phyloP scores from a whole-genome alignment of 2,113 vertebrate genomes.

The Parus major region DNA sequence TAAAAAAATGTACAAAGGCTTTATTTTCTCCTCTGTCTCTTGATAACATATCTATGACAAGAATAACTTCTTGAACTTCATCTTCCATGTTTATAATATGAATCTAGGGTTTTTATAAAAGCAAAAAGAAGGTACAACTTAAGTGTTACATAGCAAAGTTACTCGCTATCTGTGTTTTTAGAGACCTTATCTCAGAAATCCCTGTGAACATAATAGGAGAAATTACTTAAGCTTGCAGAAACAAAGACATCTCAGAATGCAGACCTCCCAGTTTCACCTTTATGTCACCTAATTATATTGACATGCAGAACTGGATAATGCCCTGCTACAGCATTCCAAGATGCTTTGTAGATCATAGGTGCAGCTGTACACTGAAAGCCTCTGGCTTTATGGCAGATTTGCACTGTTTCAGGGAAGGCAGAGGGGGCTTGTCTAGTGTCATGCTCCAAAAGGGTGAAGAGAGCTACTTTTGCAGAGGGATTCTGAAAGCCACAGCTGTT shows the following conservation, averaged over 20 bases:
- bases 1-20: background rate
- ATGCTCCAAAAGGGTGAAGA: background rate
- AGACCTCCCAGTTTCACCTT: constrained; percentile 48
- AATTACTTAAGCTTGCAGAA: constrained; percentile 65
- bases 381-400: background rate
- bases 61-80: constrained; percentile 45
- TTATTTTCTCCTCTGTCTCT: constrained; percentile 59
- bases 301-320: constrained; percentile 2
- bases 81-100: constrained; percentile 57
- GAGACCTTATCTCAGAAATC: constrained; percentile 67
- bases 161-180: constrained; percentile 49
- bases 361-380: background rate
- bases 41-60: constrained; percentile 9
- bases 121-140: background rate
- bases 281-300: constrained; percentile 29
- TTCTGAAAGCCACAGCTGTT: background rate
- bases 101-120: constrained; percentile 60
- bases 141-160: constrained; percentile 43
- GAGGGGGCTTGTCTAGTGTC: background rate
- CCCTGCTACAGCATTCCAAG: background rate
- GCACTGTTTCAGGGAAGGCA: background rate
- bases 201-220: constrained; percentile 57
- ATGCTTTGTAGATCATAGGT: background rate
- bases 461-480: background rate
- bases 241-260: constrained; percentile 26